Percentiles rank a stretch among this genome's conserved stretches.
phyloP scores from a whole-genome alignment of 2,797 vertebrate species.

The Hydrophis major region DNA sequence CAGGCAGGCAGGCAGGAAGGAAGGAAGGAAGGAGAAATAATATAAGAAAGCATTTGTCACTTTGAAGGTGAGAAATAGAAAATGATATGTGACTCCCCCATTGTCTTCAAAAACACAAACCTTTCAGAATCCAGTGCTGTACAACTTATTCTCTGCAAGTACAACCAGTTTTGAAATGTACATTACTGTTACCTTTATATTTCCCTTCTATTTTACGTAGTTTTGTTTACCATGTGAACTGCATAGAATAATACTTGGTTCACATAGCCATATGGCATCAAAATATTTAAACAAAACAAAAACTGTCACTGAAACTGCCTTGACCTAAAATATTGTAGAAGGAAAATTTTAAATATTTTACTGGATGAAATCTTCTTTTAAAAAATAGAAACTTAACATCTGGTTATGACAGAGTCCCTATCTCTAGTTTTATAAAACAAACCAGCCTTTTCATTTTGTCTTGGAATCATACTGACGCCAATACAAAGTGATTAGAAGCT shows the following conservation, averaged over 20 bases:
- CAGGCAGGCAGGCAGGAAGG: neutral
- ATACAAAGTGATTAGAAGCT: slow-evolving; percentile 53
- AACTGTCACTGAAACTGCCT: slow-evolving; percentile 34
- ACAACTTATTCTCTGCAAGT: neutral
- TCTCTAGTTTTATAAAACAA: slow-evolving; percentile 51
- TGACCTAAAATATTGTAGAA: slow-evolving; percentile 14
- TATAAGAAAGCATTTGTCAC: neutral
- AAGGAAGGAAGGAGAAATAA: neutral
- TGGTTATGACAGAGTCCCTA: slow-evolving; percentile 35
- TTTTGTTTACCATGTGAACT: slow-evolving; percentile 37
- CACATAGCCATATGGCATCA: slow-evolving; percentile 14
- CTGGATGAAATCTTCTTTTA: slow-evolving; percentile 30
- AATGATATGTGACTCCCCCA: neutral
- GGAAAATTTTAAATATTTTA: slow-evolving; percentile 45
- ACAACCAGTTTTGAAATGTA: slow-evolving; percentile 13
- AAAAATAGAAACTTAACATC: slow-evolving; percentile 41
- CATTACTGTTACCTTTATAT: neutral
- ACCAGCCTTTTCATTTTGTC: slow-evolving; percentile 51
- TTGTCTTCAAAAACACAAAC: neutral
- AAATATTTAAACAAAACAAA: slow-evolving; percentile 40
- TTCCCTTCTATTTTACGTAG: slow-evolving; percentile 16
- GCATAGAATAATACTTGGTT: slow-evolving; percentile 43
- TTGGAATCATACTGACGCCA: slow-evolving; percentile 37
- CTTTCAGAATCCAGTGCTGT: neutral
- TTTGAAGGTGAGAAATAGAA: neutral